phyloP scores from a whole-genome alignment of 2,888 invertebrate genomes.

The Timandra comae region DNA sequence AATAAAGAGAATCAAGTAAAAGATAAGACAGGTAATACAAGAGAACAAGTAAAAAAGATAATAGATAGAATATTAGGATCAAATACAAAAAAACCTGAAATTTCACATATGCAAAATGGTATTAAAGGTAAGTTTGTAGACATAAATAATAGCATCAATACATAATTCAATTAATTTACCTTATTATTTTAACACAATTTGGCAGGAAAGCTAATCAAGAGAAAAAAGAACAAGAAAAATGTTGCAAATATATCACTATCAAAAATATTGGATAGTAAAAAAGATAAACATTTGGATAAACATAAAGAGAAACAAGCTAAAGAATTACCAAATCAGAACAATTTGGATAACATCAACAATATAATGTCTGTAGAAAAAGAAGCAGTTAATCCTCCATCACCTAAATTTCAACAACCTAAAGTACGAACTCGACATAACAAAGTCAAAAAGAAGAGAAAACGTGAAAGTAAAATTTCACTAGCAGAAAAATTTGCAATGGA shows the following conservation, averaged over 20 bases:
- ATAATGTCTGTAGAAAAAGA: no score
- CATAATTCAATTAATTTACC: no score
- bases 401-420: no score
- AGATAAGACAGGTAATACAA: conserved; percentile 21
- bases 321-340: no score
- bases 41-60: conserved; percentile 57
- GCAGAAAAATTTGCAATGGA: conserved; percentile 25
- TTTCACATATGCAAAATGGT: conserved; percentile 53
- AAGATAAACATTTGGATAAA: no score
- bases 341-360: no score
- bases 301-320: no score
- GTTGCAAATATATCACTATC: conserved; percentile 3
- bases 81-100: conserved; percentile 37
- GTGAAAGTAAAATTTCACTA: conserved; percentile 10
- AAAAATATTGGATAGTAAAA: conserved; percentile 8
- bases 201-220: conserved; percentile 47
- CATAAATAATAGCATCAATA: no score
- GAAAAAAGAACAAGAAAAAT: conserved; percentile 28
- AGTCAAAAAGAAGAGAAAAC: conserved; percentile 4
- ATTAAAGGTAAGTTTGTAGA: conserved; percentile 49
- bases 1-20: conserved; percentile 1
- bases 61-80: conserved; percentile 56
- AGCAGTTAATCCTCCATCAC: no score
- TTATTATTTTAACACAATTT: no score
- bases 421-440: no score